Evolutionary conservation across 2,888 invertebrate genomes (phyloP), one percentile per base, ranked within the genome.

Genomic region (Leptothorax acervorum): DNA sequence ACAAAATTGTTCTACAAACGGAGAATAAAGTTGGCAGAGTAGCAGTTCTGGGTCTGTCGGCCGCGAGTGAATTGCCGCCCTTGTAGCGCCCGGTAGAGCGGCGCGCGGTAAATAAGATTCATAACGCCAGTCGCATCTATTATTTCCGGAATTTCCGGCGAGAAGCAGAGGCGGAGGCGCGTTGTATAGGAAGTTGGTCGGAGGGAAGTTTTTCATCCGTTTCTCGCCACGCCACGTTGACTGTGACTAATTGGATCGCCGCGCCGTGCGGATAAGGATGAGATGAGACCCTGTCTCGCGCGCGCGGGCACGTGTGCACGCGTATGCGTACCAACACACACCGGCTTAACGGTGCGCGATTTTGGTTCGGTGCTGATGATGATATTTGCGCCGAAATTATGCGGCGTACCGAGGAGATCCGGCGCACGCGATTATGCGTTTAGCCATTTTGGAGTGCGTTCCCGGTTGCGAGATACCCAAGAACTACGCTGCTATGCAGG

Each of bases 171-270:
- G 39, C 28, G 81, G 48, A 81, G 75, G 79, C 78, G 79, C 84
- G 83, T 68, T 76, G 68, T 75, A 83, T 88, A 84, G 83, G 81
- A 83, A 86, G 84, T 86, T 86, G 79, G 73, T 78, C 62, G 68
- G 60, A 42, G 82, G 66, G 79, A 89, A 87, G 75, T 89, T 86
- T 78, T 81, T 86, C 85, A 81, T 82, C 65, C 65, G 88, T 82
- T 84, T 88, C 86, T 87, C 82, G 81, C 85, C 85, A 85, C 85
- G 85, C 83, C 83, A 53, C 70, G 88, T 85, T 88, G 88, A 76
- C 71, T 71, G 79, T 81, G 55, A 81, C 71, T 81, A 71, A 81
- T 81, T 71, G 71, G 71, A 71, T 60, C 60, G 74, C 35, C 60
- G 65, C 18, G 79, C 35, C 51, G 75, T 8, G 45, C 78, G 57